Evolutionary conservation across 2,113 vertebrate genomes (phyloP).

Genomic region (Thunnus thynnus): DNA sequence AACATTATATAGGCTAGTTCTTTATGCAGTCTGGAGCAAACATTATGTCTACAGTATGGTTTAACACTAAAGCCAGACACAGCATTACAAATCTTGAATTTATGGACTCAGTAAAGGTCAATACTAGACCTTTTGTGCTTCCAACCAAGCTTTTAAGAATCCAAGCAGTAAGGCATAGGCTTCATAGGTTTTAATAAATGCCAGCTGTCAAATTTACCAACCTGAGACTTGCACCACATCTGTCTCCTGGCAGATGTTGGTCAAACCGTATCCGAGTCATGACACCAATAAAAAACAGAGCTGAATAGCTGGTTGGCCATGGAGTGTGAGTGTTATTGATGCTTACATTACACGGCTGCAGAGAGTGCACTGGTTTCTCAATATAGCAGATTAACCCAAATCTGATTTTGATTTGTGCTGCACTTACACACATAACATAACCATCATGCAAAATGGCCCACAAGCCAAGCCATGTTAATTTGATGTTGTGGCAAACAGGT

Average conservation of each 20-base stretch:
- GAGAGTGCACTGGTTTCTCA: neutral
- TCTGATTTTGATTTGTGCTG: conserved; percentile 7
- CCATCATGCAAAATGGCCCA: neutral
- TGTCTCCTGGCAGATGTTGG: conserved; percentile 51
- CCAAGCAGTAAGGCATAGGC: neutral
- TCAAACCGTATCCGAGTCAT: conserved; percentile 45
- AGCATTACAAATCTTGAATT: neutral
- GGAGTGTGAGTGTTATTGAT: conserved; percentile 19
- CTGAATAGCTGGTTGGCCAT: neutral
- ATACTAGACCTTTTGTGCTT: neutral
- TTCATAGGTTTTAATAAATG: conserved; percentile 41
- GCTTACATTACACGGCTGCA: conserved; percentile 23
- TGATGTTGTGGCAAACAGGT: neutral
- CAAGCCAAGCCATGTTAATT: neutral
- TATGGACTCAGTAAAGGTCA: neutral
- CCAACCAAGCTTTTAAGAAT: neutral
- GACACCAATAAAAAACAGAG: conserved; percentile 45
- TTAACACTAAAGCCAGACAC: neutral
- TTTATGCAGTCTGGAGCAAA: neutral
- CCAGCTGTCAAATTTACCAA: conserved; percentile 41
- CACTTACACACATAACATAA: neutral
- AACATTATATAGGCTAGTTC: neutral
- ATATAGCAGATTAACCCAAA: conserved; percentile 11
- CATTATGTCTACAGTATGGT: neutral
- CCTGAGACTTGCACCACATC: conserved; percentile 29